Percentiles rank a stretch among this genome's conserved stretches.
phyloP scores from a whole-genome alignment of 2,888 invertebrate species.

The Parapristionchus giblindavisi region DNA sequence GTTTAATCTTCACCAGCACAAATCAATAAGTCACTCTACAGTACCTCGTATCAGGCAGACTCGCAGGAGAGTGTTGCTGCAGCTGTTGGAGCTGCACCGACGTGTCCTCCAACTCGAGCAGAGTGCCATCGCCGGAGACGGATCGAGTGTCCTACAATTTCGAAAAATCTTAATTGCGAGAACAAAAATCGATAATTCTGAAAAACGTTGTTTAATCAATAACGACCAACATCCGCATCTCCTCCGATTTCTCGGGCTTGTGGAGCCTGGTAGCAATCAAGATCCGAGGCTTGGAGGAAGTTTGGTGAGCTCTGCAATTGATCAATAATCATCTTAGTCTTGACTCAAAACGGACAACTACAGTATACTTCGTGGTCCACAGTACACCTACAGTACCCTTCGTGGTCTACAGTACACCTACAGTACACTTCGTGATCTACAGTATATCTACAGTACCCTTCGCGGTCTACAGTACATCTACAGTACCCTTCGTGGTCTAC shows the following conservation, averaged over 20 bases:
- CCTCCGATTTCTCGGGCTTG: constrained; percentile 76
- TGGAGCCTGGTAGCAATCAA: constrained; percentile 91
- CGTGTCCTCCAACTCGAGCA: constrained; percentile 48
- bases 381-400: too few relatives aligned
- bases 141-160: constrained; percentile 51
- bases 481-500: too few relatives aligned
- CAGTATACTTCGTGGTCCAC: too few relatives aligned
- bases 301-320: constrained; percentile 88
- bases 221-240: constrained; percentile 77
- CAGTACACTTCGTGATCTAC: too few relatives aligned
- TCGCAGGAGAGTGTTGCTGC: constrained; percentile 38
- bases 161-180: background rate
- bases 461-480: too few relatives aligned
- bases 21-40: background rate
- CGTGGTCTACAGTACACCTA: too few relatives aligned
- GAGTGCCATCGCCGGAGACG: constrained; percentile 61
- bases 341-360: too few relatives aligned
- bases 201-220: background rate
- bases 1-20: too few relatives aligned
- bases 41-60: constrained; percentile 47
- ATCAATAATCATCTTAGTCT: too few relatives aligned
- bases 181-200: background rate
- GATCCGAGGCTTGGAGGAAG: constrained; percentile 89
- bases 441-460: too few relatives aligned
- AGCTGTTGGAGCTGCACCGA: constrained; percentile 43